Percentiles rank a stretch among this genome's conserved stretches.
These are phyloP conservation scores for Brachionus rotundiformis DNA, from an alignment of 1,140 invertebrate species.

Conservation along the genomic window DNA sequence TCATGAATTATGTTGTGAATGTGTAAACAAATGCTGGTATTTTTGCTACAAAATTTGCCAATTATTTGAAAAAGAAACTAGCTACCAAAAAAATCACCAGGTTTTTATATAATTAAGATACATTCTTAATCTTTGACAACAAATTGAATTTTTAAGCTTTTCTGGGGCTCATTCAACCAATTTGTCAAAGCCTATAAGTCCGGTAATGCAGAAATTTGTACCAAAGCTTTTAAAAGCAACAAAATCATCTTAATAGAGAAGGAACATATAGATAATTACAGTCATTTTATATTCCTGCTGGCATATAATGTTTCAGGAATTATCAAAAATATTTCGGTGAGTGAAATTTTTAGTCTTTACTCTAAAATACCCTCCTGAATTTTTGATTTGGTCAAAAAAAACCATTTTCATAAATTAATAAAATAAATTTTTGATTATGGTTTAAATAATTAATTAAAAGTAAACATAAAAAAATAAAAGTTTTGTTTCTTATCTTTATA, in stretches of 20 bases:
- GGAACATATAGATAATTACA: not conserved
- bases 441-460: no score
- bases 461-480: no score
- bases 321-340: not conserved
- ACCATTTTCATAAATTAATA: no score
- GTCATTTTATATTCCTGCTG: slow-evolving; percentile 9
- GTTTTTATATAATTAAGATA: no score
- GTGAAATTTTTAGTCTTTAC: not conserved
- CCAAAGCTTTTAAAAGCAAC: not conserved
- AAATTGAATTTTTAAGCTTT: not conserved
- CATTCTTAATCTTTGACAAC: no score
- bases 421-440: no score
- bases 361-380: no score
- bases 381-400: no score
- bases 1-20: not conserved
- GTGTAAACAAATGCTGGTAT: slow-evolving; percentile 34
- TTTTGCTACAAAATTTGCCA: not conserved
- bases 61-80: not conserved
- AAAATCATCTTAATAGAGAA: not conserved
- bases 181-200: not conserved
- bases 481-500: no score
- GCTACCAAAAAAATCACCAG: not conserved
- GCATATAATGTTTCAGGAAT: not conserved
- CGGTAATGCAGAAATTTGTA: not conserved
- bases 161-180: not conserved